Conservation (phyloP, 2,797 vertebrate species). For the Myotis planiceps region DNA sequence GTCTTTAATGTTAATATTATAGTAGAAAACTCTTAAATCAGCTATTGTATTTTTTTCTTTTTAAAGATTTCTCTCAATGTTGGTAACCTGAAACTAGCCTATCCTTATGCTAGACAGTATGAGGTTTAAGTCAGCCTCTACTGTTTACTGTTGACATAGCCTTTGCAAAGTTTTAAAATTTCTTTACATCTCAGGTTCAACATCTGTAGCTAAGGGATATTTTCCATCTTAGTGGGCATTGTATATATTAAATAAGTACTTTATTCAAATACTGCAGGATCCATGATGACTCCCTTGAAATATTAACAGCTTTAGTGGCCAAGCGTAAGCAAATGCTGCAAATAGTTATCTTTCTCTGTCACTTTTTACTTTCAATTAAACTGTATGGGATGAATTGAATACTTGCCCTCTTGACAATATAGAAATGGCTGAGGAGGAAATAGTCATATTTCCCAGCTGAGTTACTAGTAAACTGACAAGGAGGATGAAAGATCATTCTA, state of each 20-base stretch:
- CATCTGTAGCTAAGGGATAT: no score
- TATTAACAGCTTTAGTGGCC: not conserved
- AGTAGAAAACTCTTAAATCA: not conserved
- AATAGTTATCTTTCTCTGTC: not conserved
- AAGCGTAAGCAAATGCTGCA: not conserved
- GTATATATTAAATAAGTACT: not conserved
- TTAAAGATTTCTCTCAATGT: not conserved
- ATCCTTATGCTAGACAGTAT: not conserved
- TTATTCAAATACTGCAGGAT: not conserved
- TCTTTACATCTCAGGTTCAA: not conserved
- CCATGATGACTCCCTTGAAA: not conserved
- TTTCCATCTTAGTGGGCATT: not conserved
- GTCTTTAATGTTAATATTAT: not conserved
- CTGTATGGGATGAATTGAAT: constrained; percentile 6
- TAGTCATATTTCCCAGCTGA: constrained; percentile 68
- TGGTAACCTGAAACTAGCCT: not conserved
- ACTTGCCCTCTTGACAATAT: not conserved
- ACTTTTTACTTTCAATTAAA: constrained; percentile 49
- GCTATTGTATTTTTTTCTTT: not conserved
- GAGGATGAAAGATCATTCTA: constrained; percentile 54
- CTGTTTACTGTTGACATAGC: not conserved
- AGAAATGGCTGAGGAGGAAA: constrained; percentile 69
- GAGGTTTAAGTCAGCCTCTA: not conserved
- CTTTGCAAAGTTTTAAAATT: not conserved
- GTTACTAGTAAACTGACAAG: constrained; percentile 53